Evolutionary conservation across 2,888 invertebrate species (phyloP), one percentile per base, ranked within the genome.

Genomic region (Gastracanthus pulcherrimus): DNA sequence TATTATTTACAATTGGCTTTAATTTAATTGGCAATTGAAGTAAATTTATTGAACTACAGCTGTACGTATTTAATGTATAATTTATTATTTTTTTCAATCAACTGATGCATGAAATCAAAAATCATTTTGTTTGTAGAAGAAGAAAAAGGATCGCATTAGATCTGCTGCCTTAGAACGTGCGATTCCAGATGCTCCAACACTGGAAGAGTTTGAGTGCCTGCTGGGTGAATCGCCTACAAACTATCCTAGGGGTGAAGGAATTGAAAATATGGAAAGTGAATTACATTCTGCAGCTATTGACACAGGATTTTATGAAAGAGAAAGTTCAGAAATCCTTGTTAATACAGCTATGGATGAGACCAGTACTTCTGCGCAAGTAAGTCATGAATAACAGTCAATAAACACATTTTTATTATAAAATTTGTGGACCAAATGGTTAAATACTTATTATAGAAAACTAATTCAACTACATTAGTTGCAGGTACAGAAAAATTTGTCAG

Each of bases 191-290:
- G 91, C 89, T 51, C 91, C 91, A 45, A 91, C 90, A 0, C 75
- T 91, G 82, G 91, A 92, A 78, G 91, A 91, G 72, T 91, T 91
- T 48, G 91, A 91, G 74, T 91, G 90, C 70, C 83, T 91, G 7
- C 87, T 91, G 1, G 90, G 90, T 3, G 91, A 91, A 84, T 91
- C 91, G 0, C 91, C 91, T 0, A 90, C 90, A 9, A 91, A 90
- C 86, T 91, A 90, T 85, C 91, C 91, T 3, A 87, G 86, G 51
- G 91, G 89, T 16, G 90, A 90, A 84, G 90, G 90, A 3, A 86
- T 91, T 34, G 91, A 91, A 76, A 89, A 91, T 81, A 91, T 91
- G 89, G 91, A 91, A 79, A 91, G 91, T 66, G 90, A 91, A 82
- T 85, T 91, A 23, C 90, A 91, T 84, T 91, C 90, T 2, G 91